phyloP scores from a whole-genome alignment of 2,113 vertebrate genomes.

The Phalacrocorax brasilianus region DNA sequence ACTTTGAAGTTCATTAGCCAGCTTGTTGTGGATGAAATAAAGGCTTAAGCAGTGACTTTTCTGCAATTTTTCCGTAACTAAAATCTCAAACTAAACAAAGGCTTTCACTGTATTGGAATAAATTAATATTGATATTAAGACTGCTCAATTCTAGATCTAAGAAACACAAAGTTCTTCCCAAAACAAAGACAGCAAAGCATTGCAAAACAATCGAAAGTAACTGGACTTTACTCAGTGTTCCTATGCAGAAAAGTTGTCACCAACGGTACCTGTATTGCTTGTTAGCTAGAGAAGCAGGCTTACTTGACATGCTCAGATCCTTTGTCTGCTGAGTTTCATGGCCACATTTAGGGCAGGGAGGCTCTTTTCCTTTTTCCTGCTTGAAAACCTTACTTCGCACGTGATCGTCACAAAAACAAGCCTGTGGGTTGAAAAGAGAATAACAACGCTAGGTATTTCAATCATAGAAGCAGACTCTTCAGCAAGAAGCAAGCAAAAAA shows the following conservation, averaged over 20 bases:
- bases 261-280: not conserved
- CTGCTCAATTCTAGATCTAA: not conserved
- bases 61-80: not conserved
- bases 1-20: not conserved
- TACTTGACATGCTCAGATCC: conserved; percentile 99
- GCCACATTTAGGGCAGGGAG: conserved; percentile 96
- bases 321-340: conserved; percentile 97
- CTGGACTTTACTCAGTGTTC: not conserved
- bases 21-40: not conserved
- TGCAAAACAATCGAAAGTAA: not conserved
- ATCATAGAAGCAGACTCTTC: not conserved
- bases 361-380: conserved; percentile 93
- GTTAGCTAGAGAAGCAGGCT: conserved; percentile 56
- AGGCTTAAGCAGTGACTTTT: not conserved
- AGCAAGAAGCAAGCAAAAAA: not conserved
- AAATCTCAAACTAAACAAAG: not conserved
- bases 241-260: not conserved
- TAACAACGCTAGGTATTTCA: not conserved
- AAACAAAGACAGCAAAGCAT: not conserved
- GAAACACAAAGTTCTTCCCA: not conserved
- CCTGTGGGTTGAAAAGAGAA: conserved; percentile 70
- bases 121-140: not conserved
- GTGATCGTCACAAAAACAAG: conserved; percentile 96
- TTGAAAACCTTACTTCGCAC: conserved; percentile 97
- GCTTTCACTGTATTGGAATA: not conserved